Conservation (phyloP, 2,888 invertebrate species). For the Pinctada fucata region DNA sequence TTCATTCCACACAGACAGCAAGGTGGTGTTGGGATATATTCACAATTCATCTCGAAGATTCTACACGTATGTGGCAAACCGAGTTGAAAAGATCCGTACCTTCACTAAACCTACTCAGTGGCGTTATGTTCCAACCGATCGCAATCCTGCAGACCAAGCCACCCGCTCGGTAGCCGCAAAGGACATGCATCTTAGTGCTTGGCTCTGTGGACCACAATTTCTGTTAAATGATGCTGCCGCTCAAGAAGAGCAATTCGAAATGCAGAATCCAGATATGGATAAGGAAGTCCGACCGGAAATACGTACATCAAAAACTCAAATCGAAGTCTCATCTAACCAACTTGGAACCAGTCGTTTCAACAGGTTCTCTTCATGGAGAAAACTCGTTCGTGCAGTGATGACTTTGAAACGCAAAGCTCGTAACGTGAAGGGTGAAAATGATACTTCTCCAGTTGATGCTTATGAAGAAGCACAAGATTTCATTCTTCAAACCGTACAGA, state of each 20-base stretch:
- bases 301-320: too few relatives aligned
- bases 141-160: constrained; percentile 43
- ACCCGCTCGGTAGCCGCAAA: constrained; percentile 26
- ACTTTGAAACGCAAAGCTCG: too few relatives aligned
- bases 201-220: constrained; percentile 40
- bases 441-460: too few relatives aligned
- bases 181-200: constrained; percentile 21
- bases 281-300: too few relatives aligned
- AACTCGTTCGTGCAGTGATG: too few relatives aligned
- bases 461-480: too few relatives aligned
- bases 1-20: constrained; percentile 44
- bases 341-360: constrained; percentile 33
- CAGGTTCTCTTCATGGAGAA: constrained; percentile 42
- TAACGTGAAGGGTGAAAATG: too few relatives aligned
- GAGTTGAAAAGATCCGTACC: constrained; percentile 34
- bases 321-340: too few relatives aligned
- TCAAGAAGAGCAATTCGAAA: neutral
- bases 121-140: constrained; percentile 34
- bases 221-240: neutral
- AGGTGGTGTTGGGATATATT: constrained; percentile 44
- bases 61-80: constrained; percentile 43
- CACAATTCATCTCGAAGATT: constrained; percentile 40
- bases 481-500: too few relatives aligned
- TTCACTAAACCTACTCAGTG: constrained; percentile 40
- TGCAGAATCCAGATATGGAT: too few relatives aligned